Conservation (phyloP, 2,113 vertebrate genomes). For the Isichthys henryi region DNA sequence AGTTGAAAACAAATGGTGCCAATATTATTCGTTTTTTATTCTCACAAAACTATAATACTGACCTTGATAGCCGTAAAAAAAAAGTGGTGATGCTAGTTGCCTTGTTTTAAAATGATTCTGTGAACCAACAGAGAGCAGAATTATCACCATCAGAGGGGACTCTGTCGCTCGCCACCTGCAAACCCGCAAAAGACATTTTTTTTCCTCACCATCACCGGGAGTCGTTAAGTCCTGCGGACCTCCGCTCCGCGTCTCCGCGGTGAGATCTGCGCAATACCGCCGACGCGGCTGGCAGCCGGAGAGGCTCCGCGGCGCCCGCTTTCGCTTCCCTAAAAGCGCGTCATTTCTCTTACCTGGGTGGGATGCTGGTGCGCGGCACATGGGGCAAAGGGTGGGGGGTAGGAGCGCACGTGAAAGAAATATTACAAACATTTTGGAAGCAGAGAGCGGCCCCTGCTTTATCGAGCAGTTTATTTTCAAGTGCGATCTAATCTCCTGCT, state of each 20-base stretch:
- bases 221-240: neutral
- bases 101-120: neutral
- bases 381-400: neutral
- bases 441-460: neutral
- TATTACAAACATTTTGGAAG: slow-evolving; percentile 8
- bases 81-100: neutral
- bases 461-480: slow-evolving; percentile 8
- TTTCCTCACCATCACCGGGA: neutral
- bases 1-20: neutral
- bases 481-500: slow-evolving; percentile 24
- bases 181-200: neutral
- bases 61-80: neutral
- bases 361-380: neutral
- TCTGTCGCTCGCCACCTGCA: neutral
- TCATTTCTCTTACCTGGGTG: neutral
- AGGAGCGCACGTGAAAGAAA: neutral
- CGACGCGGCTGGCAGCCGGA: neutral
- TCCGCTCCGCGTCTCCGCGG: neutral
- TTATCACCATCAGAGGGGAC: neutral
- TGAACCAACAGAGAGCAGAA: neutral
- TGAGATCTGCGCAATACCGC: neutral
- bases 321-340: neutral
- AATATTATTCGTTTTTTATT: neutral
- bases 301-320: neutral
- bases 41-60: neutral